Evolutionary conservation across 1,140 invertebrate species (phyloP).

Genomic region (Scaptomyza hsui): DNA sequence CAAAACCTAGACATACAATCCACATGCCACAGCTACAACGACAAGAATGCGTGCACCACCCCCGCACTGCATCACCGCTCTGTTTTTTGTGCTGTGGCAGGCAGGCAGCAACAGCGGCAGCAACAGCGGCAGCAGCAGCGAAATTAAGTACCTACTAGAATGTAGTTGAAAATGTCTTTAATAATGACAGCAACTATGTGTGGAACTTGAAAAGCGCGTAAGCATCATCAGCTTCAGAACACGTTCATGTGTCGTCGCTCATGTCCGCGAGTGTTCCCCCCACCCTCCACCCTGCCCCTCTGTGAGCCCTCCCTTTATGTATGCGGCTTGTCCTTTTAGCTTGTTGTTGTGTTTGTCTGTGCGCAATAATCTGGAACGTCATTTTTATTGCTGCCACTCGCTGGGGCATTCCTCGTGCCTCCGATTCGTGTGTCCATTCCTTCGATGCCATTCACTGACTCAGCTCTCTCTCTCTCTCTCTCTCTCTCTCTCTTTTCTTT

Average conservation of each 20-base stretch:
- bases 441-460: conserved; percentile 13
- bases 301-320: neutral
- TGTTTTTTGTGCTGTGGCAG: conserved; percentile 26
- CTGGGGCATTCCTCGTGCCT: conserved; percentile 66
- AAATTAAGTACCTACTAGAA: conserved; percentile 83
- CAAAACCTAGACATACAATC: neutral
- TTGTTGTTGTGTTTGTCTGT: conserved; percentile 25
- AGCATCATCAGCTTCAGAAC: conserved; percentile 72
- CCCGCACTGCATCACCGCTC: conserved; percentile 3
- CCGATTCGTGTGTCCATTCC: conserved; percentile 34
- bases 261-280: conserved; percentile 21
- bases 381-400: conserved; percentile 83
- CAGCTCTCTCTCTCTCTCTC: neutral
- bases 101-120: conserved; percentile 27
- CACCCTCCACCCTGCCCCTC: neutral
- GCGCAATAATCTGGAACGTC: conserved; percentile 82
- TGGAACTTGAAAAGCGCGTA: conserved; percentile 83
- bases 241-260: conserved; percentile 60
- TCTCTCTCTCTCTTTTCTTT: conserved; percentile 7
- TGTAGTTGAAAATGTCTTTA: conserved; percentile 83
- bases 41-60: conserved; percentile 1
- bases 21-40: neutral
- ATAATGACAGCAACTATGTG: conserved; percentile 83
- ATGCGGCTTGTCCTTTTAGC: conserved; percentile 14
- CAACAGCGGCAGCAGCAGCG: conserved; percentile 41